Base-by-base conservation (phyloP, 2,113 vertebrate species). In the Trogon surrucura region DNA sequence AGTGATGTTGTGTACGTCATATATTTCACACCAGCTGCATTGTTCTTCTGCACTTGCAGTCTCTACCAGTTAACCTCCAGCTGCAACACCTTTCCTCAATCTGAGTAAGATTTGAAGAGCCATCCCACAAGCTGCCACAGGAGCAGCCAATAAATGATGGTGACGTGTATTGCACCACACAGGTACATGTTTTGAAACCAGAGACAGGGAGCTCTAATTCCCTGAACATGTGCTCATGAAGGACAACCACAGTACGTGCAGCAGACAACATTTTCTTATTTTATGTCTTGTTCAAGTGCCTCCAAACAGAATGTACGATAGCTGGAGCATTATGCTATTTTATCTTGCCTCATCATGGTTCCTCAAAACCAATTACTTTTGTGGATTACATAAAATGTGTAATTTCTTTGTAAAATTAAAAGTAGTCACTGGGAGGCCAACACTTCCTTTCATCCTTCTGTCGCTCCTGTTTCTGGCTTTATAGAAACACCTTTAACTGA, bases 101-200 rank as follows among this genome's bases (percentile, higher is more conserved):
- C 61, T 29, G 10, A 79, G 26, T 38, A 25, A 4, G 16, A 72
- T 26, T 34, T 58, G 53, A 74, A 71, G 18, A 70, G 36, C 36
- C 56, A 45, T 51, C 44, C 34, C 10, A 6, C 17, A 4, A 36
- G 27, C 57, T 77, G 38, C n/a, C 50, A 38, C 1, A 2, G 58
- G 5, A 83, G n/a, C 80, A 73, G 62, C 53, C 58, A 61, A 27
- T 3, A 26, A 38, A 32, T 0, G 0, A 53, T 4, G 5, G 30
- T 32, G 60, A 32, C 27, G 30, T 10, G 16, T 21, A 71, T 6
- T 18, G 7, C 38, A 64, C 30, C 10, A 4, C 57, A 58, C 51
- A 22, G 27, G 30, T 61, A 20, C 5, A 5, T 53, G 19, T 23
- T 80, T 30, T 26, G 71, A 93, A 93, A 36, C 19, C 36, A 47